These are phyloP conservation scores for Drosophila mulleri DNA, from an alignment of 2,888 invertebrate genomes.

Conservation along the genomic window DNA sequence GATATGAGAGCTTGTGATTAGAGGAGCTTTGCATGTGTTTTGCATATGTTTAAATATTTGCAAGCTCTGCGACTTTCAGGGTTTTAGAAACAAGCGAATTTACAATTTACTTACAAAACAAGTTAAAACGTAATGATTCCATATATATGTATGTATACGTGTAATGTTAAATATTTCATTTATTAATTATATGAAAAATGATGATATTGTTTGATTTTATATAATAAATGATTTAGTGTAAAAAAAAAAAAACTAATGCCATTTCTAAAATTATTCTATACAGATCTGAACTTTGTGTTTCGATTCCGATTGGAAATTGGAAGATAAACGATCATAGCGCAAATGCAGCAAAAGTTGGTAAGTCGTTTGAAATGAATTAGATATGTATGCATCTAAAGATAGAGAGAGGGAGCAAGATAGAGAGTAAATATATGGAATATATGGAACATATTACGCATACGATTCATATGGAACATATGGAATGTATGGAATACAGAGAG, in stretches of 20 bases:
- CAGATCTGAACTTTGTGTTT: not conserved
- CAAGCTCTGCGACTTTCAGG: not conserved
- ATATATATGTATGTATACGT: not conserved
- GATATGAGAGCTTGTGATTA: constrained; percentile 1
- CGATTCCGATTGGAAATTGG: not conserved
- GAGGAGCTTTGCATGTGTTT: not conserved
- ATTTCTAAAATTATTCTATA: not conserved
- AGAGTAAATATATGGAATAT: not conserved
- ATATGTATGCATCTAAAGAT: not conserved
- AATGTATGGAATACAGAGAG: not conserved
- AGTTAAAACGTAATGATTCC: not conserved
- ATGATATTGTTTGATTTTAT: too few relatives aligned
- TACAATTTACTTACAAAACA: not conserved
- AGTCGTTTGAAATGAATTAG: not conserved
- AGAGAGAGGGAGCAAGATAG: too few relatives aligned
- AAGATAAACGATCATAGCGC: not conserved
- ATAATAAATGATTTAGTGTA: not conserved
- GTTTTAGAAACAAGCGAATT: not conserved
- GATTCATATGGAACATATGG: not conserved
- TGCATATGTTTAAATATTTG: not conserved
- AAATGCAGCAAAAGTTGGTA: not conserved
- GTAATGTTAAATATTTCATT: not conserved
- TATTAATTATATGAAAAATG: not conserved
- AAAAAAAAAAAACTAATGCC: too few relatives aligned
- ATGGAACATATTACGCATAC: not conserved